Conservation (phyloP, 2,113 vertebrate species). For the Asarcornis scutulata region DNA sequence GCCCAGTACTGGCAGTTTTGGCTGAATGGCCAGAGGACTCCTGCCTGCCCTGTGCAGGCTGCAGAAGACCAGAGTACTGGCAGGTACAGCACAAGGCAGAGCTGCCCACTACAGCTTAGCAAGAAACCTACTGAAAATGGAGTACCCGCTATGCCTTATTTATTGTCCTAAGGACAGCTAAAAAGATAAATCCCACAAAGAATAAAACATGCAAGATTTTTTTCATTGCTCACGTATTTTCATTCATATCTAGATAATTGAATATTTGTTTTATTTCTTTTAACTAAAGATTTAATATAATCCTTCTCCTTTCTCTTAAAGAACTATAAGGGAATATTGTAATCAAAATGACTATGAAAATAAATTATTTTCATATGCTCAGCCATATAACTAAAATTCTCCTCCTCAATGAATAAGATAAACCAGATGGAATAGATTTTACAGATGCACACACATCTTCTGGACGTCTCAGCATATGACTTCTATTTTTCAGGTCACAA, state of each 20-base stretch:
- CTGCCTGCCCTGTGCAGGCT: background rate
- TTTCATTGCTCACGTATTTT: rapidly evolving
- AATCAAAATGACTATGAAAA: background rate
- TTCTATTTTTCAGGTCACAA: slow-evolving; percentile 3
- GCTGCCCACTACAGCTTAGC: background rate
- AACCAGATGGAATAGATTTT: background rate
- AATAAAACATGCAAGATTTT: background rate
- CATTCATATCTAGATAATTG: background rate
- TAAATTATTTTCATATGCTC: background rate
- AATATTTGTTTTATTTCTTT: background rate
- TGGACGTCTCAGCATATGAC: background rate
- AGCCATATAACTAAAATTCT: background rate
- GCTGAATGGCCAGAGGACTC: background rate
- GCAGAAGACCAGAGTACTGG: background rate
- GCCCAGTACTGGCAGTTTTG: too few relatives aligned
- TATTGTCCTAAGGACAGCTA: rapidly evolving
- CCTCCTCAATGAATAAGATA: background rate
- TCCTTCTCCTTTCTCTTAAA: background rate
- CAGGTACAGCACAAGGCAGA: background rate
- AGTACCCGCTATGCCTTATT: background rate
- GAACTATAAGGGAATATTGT: background rate
- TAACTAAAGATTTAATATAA: background rate
- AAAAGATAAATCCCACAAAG: background rate
- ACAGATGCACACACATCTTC: background rate
- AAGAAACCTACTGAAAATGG: background rate